Conservation (phyloP, 2,113 vertebrate genomes). For the Myocastor coypus region DNA sequence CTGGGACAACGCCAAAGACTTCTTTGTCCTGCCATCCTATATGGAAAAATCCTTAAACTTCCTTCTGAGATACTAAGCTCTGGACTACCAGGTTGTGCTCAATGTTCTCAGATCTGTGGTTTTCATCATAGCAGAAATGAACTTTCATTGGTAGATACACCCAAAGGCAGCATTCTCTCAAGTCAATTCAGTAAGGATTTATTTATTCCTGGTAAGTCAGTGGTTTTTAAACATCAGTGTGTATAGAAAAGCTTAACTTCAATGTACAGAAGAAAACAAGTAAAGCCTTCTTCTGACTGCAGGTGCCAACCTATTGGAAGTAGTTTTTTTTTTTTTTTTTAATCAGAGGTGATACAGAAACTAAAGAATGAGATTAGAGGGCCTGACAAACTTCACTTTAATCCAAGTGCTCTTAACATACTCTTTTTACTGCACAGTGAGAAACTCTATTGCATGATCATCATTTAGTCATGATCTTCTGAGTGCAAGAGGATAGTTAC, state of each 20-base stretch:
- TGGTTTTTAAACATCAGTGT: neutral
- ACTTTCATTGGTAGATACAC: neutral
- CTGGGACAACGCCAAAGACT: too few relatives aligned
- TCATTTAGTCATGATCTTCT: neutral
- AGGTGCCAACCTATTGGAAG: neutral
- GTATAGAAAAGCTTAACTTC: neutral
- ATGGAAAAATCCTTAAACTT: neutral
- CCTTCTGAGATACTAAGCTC: neutral
- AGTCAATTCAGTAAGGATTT: neutral
- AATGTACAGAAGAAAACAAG: neutral
- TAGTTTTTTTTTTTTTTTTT: neutral
- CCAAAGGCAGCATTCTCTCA: neutral
- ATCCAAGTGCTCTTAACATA: neutral
- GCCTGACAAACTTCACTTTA: neutral
- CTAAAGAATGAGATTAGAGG: neutral
- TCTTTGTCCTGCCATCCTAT: neutral
- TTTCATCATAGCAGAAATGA: slow-evolving; percentile 3
- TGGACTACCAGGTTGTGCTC: neutral
- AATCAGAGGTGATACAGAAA: neutral
- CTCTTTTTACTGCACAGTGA: neutral
- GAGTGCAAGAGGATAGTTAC: neutral
- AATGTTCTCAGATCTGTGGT: neutral
- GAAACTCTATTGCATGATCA: neutral
- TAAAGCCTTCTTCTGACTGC: neutral
- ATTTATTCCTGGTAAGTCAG: neutral